phyloP scores from a whole-genome alignment of 2,888 invertebrate genomes.

The Megamerina dolium region DNA sequence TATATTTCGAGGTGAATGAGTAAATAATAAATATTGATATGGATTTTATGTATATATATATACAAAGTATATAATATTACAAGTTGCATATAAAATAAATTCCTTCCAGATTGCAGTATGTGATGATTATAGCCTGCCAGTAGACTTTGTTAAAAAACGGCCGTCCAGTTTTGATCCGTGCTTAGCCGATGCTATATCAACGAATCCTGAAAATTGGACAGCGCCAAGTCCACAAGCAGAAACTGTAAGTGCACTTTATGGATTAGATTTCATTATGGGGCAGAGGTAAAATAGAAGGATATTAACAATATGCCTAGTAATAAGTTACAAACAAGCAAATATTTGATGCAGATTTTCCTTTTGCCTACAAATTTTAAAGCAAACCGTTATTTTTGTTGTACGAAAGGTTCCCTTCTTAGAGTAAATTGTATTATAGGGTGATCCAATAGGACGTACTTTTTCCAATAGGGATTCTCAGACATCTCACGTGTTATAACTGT shows the following conservation, averaged over 20 bases:
- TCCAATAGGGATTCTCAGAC: too few species aligned
- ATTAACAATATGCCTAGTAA: too few species aligned
- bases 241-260: slow-evolving; percentile 40
- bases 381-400: slow-evolving; percentile 9
- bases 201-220: slow-evolving; percentile 48
- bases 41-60: not conserved
- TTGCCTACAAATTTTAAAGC: too few species aligned
- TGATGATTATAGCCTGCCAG: slow-evolving; percentile 81
- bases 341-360: too few species aligned
- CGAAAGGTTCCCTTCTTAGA: too few species aligned
- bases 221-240: slow-evolving; percentile 48
- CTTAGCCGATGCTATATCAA: slow-evolving; percentile 56
- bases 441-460: too few species aligned
- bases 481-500: too few species aligned
- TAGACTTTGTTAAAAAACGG: slow-evolving; percentile 72
- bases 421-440: too few species aligned
- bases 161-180: slow-evolving; percentile 59
- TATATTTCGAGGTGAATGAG: slow-evolving; percentile 48
- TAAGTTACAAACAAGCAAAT: too few species aligned
- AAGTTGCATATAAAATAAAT: not conserved
- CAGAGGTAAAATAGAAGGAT: too few species aligned
- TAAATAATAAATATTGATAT: too few species aligned
- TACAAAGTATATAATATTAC: not conserved
- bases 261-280: too few species aligned
- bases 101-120: slow-evolving; percentile 73